Percentiles rank a stretch among this genome's conserved stretches.
Conservation (phyloP, 2,797 vertebrate genomes). For the Phyllotis vaccarum region DNA sequence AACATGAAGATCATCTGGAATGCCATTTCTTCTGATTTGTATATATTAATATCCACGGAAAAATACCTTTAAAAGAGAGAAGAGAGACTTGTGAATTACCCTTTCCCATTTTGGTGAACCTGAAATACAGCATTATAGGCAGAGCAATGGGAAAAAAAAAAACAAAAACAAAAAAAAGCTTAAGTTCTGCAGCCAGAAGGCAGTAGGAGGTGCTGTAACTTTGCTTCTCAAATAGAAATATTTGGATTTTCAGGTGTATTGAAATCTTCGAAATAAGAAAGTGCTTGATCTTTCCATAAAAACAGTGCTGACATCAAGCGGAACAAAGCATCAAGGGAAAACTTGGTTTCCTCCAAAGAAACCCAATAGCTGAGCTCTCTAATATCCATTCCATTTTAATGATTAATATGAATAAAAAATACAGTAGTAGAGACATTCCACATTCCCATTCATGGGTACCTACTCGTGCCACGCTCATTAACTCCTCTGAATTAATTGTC, state of each 20-base stretch:
- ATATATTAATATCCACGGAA: slow-evolving; percentile 84
- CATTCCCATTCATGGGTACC: neutral
- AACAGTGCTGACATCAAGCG: slow-evolving; percentile 83
- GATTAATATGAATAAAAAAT: neutral
- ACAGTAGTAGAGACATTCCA: neutral
- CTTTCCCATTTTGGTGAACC: slow-evolving; percentile 3
- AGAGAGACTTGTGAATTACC: slow-evolving; percentile 70
- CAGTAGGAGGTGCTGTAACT: slow-evolving; percentile 75
- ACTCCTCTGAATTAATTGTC: slow-evolving; percentile 14
- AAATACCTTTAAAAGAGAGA: slow-evolving; percentile 85
- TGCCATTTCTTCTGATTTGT: slow-evolving; percentile 86
- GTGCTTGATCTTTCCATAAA: slow-evolving; percentile 83
- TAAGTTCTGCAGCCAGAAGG: slow-evolving; percentile 8
- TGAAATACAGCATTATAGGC: neutral
- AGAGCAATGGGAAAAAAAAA: slow-evolving; percentile 7
- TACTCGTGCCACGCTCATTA: neutral
- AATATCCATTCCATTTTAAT: slow-evolving; percentile 53
- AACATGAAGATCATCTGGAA: slow-evolving; percentile 82
- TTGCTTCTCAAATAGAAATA: slow-evolving; percentile 57
- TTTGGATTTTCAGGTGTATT: slow-evolving; percentile 22
- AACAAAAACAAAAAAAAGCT: neutral
- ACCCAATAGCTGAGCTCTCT: slow-evolving; percentile 69
- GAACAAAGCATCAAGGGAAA: slow-evolving; percentile 81
- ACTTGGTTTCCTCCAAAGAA: slow-evolving; percentile 78
- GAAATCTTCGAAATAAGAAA: slow-evolving; percentile 41